These are phyloP conservation scores for Eledone cirrhosa DNA, from an alignment of 2,888 invertebrate species.

Conservation along the genomic window DNA sequence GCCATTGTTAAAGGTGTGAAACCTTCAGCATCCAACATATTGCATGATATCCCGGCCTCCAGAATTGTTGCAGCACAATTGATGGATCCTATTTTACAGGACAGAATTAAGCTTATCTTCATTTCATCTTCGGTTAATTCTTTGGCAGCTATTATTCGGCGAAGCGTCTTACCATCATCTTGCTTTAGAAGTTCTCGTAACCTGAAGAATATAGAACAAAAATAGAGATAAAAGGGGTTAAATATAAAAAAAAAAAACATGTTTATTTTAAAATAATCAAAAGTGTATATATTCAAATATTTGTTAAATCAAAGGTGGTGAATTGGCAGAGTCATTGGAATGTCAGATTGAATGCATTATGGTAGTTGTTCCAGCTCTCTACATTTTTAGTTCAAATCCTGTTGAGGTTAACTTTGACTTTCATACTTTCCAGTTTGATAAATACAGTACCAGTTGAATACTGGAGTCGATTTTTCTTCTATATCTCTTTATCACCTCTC, in stretches of 20 bases:
- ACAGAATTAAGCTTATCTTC: constrained; percentile 41
- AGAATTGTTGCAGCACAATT: constrained; percentile 47
- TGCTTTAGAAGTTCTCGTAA: constrained; percentile 8
- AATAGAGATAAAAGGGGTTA: neutral
- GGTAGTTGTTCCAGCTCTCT: too few species aligned
- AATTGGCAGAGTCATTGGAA: too few species aligned
- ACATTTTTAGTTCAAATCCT: too few species aligned
- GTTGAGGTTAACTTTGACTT: too few species aligned
- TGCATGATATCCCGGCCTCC: constrained; percentile 47
- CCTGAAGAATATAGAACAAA: neutral
- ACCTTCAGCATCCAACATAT: constrained; percentile 42
- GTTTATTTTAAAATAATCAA: too few species aligned
- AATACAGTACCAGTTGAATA: too few species aligned
- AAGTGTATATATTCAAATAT: too few species aligned
- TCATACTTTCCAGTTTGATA: too few species aligned
- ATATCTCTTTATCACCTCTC: too few species aligned
- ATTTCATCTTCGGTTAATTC: constrained; percentile 38
- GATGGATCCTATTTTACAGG: constrained; percentile 43
- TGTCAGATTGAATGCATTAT: too few species aligned
- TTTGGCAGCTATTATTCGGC: constrained; percentile 23
- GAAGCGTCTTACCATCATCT: constrained; percentile 2
- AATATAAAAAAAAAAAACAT: neutral
- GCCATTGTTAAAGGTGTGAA: constrained; percentile 51
- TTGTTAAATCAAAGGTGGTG: too few species aligned
- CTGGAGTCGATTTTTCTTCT: too few species aligned